Evolutionary conservation across 1,140 invertebrate species (phyloP).

Genomic region (Elymnias hypermnestra): DNA sequence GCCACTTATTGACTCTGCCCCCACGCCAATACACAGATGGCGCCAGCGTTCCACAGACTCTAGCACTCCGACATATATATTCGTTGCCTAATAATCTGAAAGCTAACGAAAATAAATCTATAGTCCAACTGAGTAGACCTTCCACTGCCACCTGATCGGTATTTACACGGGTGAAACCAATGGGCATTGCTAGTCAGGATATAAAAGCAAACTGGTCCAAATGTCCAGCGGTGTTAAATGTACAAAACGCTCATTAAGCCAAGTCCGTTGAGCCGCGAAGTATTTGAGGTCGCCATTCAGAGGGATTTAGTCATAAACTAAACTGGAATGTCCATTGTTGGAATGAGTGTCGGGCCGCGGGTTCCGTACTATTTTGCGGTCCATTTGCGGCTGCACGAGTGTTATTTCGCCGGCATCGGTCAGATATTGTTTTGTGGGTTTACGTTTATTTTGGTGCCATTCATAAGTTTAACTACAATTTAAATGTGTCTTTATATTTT

Average conservation of each 20-base stretch:
- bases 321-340: conserved; percentile 24
- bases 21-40: too few species aligned
- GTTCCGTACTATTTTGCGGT: conserved; percentile 27
- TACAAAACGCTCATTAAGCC: conserved; percentile 12
- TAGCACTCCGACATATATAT: too few species aligned
- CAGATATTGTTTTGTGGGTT: conserved; percentile 11
- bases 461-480: too few species aligned
- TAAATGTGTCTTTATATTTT: too few species aligned
- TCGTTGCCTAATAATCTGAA: background rate
- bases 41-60: too few species aligned
- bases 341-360: conserved; percentile 8
- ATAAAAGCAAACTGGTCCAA: background rate
- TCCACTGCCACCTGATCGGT: too few species aligned
- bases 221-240: too few species aligned
- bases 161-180: too few species aligned
- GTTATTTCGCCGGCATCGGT: conserved; percentile 19
- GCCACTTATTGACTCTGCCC: too few species aligned
- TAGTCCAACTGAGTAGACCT: too few species aligned
- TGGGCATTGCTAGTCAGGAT: background rate
- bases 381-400: conserved; percentile 20
- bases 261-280: conserved; percentile 10
- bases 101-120: too few species aligned
- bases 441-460: background rate
- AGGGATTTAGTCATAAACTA: conserved; percentile 22
- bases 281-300: conserved; percentile 24